Conservation (phyloP, 2,888 invertebrate genomes). For the Nomada ferruginata region DNA sequence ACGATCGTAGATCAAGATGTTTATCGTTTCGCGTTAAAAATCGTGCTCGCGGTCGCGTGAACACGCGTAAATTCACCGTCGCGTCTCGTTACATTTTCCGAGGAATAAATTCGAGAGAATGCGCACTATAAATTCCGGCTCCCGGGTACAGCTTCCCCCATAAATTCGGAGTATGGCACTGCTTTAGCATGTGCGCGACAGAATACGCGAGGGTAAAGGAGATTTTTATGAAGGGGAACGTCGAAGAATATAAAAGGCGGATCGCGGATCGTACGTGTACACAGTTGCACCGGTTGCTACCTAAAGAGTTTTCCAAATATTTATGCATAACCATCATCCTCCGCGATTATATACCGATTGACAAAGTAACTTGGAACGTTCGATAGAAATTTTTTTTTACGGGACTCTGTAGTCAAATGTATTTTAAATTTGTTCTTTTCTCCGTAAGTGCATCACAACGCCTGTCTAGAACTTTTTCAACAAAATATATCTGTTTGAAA, state of each 20-base stretch:
- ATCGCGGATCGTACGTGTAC: neutral
- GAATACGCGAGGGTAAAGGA: constrained; percentile 53
- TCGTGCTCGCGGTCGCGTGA: constrained; percentile 27
- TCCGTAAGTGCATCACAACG: no score
- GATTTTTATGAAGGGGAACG: constrained; percentile 60
- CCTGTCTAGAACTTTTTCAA: no score
- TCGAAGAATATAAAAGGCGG: constrained; percentile 59
- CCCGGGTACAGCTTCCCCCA: constrained; percentile 52
- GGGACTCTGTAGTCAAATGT: no score
- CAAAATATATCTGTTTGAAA: no score
- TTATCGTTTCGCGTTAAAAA: constrained; percentile 57
- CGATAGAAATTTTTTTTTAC: no score
- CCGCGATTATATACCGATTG: constrained; percentile 25
- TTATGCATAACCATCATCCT: constrained; percentile 15
- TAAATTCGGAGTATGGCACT: constrained; percentile 58
- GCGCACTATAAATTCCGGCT: constrained; percentile 63
- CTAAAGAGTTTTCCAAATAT: constrained; percentile 31
- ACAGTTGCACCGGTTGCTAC: constrained; percentile 9
- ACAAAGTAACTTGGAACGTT: no score
- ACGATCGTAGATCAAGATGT: constrained; percentile 47
- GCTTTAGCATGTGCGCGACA: constrained; percentile 60
- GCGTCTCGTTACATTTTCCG: constrained; percentile 63
- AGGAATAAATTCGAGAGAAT: constrained; percentile 63
- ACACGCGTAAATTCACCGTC: constrained; percentile 55
- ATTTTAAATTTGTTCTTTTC: no score